Conservation (phyloP, 2,113 vertebrate genomes). For the Lota lota region DNA sequence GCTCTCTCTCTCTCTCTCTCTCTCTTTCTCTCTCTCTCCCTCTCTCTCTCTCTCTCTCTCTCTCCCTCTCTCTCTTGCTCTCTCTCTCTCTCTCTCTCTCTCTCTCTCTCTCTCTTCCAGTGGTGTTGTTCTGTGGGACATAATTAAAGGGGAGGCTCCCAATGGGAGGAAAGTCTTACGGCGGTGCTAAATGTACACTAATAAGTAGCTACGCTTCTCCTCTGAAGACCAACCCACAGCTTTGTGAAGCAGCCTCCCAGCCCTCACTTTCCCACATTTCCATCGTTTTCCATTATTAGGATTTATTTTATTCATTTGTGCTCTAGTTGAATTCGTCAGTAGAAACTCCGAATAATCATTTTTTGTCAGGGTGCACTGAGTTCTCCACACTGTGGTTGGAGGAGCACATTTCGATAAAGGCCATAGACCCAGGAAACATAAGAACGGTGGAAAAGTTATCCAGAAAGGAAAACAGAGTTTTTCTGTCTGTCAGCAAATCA, state of each 20-base stretch:
- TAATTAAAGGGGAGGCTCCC: constrained; percentile 48
- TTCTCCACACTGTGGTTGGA: too few relatives aligned
- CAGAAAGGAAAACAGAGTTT: neutral
- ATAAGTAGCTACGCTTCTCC: constrained; percentile 4
- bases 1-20: too few relatives aligned
- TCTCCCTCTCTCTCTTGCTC: constrained; percentile 28
- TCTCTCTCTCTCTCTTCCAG: constrained; percentile 14
- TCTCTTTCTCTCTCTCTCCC: too few relatives aligned
- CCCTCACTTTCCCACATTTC: too few relatives aligned
- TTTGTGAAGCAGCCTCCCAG: too few relatives aligned
- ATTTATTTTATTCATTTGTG: too few relatives aligned
- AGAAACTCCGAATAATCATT: too few relatives aligned
- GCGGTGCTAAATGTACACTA: constrained; percentile 19
- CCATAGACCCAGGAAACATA: neutral
- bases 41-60: too few relatives aligned
- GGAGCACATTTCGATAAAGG: too few relatives aligned
- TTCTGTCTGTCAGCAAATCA: constrained; percentile 3
- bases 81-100: constrained; percentile 14
- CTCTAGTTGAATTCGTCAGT: too few relatives aligned
- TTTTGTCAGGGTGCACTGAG: too few relatives aligned
- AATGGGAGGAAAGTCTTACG: constrained; percentile 9
- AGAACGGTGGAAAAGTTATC: neutral
- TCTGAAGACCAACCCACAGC: neutral
- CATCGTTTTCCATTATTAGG: too few relatives aligned
- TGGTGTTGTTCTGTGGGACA: constrained; percentile 52